Evolutionary conservation across 2,888 invertebrate genomes (phyloP), one percentile per base, ranked within the genome.

Genomic region (Ennomos erosarius): DNA sequence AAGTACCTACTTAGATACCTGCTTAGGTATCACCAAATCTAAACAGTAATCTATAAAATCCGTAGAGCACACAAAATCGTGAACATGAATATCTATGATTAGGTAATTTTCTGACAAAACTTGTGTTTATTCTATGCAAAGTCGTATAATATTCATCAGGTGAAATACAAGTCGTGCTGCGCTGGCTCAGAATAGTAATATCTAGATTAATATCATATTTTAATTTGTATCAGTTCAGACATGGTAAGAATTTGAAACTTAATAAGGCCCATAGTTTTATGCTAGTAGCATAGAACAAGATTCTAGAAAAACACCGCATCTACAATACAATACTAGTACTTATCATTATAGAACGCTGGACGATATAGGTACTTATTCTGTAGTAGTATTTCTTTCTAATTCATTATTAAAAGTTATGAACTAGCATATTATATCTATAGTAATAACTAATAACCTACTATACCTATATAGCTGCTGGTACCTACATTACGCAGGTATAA

Each of bases 101-200:
- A 50, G 35, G 36, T 46, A 40, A 62, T 65, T 65, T 69, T 64
- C 48, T 69, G 50, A 64, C 61, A 59, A 70, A 70, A 71, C 63
- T 69, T 70, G 72, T 72, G 74, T 71, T 76, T 73, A 74, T 77
- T 74, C 73, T 73, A 74, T 73, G 70, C 70, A 75, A 77, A 74
- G 70, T 73, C 69, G 78, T 85, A 81, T 84, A 84, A 87, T 87
- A 88, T 87, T 85, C 84, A 81, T 81, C 82, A 79, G 76, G 79
- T 84, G 84, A 85, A 83, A 84, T 83, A 79, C 76, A 78, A 84
- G 86, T 87, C 88, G 87, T 88, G 87, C 81, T 69, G 72, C 62
- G 62, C 75, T 70, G 71, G 74, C 73, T 68, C 75, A 69, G 86
- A 84, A 86, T 87, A 84, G 81, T 78, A 86, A 87, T 52, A 78